Evolutionary conservation across 2,888 invertebrate species (phyloP).

Genomic region (Drosophila meridionalis): DNA sequence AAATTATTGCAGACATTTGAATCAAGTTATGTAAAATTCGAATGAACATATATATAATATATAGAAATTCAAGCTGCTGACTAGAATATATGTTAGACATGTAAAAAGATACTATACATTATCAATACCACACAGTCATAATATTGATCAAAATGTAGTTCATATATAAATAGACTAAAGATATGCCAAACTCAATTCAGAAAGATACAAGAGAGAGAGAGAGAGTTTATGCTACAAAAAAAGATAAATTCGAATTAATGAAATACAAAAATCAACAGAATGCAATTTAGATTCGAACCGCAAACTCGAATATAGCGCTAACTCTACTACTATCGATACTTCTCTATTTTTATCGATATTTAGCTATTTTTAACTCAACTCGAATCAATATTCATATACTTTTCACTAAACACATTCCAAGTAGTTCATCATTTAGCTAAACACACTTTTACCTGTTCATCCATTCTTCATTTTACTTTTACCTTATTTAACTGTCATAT

Average conservation of each 20-base stretch:
- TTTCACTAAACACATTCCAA: not conserved
- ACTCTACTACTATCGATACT: not conserved
- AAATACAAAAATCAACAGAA: too few relatives aligned
- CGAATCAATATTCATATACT: not conserved
- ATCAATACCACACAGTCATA: not conserved
- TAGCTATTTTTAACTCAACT: not conserved
- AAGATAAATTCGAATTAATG: too few relatives aligned
- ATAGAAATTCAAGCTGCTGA: not conserved
- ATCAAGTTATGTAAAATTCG: not conserved
- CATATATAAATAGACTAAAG: not conserved
- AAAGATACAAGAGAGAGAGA: too few relatives aligned
- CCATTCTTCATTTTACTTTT: constrained; percentile 1
- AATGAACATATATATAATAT: too few relatives aligned
- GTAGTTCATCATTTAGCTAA: not conserved
- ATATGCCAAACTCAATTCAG: not conserved
- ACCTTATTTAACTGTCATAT: constrained; percentile 1
- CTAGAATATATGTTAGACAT: not conserved
- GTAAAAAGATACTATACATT: too few relatives aligned
- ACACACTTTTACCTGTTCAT: not conserved
- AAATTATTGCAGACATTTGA: not conserved
- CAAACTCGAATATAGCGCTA: not conserved
- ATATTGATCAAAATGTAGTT: not conserved
- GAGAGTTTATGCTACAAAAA: too few relatives aligned
- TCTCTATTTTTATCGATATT: not conserved
- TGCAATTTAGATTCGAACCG: not conserved